Evolutionary conservation across 2,888 invertebrate species (phyloP), one percentile per base, ranked within the genome.

Genomic region (Microctonus hyperodae): DNA sequence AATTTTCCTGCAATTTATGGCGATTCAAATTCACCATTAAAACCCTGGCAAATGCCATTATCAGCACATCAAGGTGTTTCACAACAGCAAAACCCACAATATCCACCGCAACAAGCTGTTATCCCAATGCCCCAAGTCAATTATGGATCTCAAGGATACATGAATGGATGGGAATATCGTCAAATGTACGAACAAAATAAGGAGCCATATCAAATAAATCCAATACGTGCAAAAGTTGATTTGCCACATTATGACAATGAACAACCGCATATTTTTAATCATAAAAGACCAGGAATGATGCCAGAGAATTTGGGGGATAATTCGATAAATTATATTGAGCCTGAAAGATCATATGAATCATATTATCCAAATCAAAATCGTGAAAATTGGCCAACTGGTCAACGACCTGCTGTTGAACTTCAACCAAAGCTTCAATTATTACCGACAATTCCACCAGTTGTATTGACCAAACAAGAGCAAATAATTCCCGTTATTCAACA

Each of bases 241-340:
- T 16, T 75, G 10, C 72, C 76, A 51, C 69, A 72, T 3, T 53
- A 62, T 35, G 22, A 62, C 16, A 35, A 23, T 69, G 79, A 80
- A 57, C 78, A 79, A 48, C 73, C 79, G 3, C 73, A 73, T 57
- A 80, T 81, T 70, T 83, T 82, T 61, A 81, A 79, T 67, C 81
- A 80, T 44, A 82, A 81, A 63, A 77, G 75, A 64, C 70, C 79
- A 2, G 75, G 79, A 20, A 75, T 81, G 4, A 70, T 78, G 23
- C 75, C 72, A 9, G 78, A 81, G 69, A 76, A 73, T 69, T 75
- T 68, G 50, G 69, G 58, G 31, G 74, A 75, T 35, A 48, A 7
- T 57, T 23, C 28, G 20, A 67, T 63, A 16, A 55, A 63, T 37
- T 77, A 76, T 57, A 68, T 72, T 11, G 75, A 76, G 40, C 64